Evolutionary conservation across 2,888 invertebrate species (phyloP), one percentile per base, ranked within the genome.

Genomic region (Acronicta aceris): DNA sequence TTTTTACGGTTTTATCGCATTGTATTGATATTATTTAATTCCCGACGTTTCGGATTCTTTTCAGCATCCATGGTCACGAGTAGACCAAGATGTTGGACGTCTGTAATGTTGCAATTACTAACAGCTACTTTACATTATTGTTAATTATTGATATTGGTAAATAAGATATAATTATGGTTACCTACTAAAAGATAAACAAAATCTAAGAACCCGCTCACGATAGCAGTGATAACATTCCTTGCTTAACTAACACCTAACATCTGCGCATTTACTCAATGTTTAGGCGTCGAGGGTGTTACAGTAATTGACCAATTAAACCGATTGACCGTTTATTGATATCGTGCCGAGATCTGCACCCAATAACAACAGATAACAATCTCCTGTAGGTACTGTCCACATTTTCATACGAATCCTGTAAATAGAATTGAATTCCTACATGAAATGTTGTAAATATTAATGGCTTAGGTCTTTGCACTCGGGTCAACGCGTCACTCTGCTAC

Each of bases 301-400:
- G 47, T 43, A 71, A 74, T 70, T 65, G 59, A 50, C 59, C 78
- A 82, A 84, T 81, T 81, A 73, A 57, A 54, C 21, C 40, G 70
- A 72, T 71, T 75, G 64, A 58, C 56, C 38, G 6, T 59, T 70
- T 51, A 81, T 74, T 78, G 82, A 65, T 62, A 54, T 59, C 69
- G 16, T 62, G 59, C 53, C 33, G 74, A 15, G 65, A 70, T 73
- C 21, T 6, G 41, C 30, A 53, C 55, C 56, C 52, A 53, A 56
- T 71, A 43, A 41, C n/a, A 56, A 46, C 30, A 30, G 30, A 10
- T 30, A 30, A 30, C 33, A 33, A 33, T 33, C 2, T 12, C 46
- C 33, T 30, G 21, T 51, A 27, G 25, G 33, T 38, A 71, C 47
- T 71, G 46, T 41, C 41, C 42, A 25, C 40, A 41, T n/a, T 42